These are phyloP conservation scores for Pluvialis apricaria DNA, from an alignment of 2,113 vertebrate species.

Conservation along the genomic window DNA sequence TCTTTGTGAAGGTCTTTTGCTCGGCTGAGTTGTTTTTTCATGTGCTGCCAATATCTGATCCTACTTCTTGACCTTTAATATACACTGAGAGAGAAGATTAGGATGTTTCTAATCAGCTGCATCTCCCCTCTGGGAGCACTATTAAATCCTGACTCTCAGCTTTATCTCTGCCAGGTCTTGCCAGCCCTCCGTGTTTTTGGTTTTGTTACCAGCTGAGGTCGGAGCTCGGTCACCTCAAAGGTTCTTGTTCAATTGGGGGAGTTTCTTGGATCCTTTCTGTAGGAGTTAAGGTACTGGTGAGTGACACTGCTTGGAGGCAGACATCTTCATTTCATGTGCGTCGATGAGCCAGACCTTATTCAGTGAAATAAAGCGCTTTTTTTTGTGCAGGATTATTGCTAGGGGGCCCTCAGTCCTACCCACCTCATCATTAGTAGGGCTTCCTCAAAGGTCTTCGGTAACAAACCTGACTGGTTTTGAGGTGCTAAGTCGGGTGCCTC, in stretches of 20 bases:
- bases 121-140: conserved; percentile 51
- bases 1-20: conserved; percentile 38
- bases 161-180: conserved; percentile 34
- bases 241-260: conserved; percentile 1
- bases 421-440: not conserved
- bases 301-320: not conserved
- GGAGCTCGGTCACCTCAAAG: conserved; percentile 34
- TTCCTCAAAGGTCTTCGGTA: not conserved
- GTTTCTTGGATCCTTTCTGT: conserved; percentile 28
- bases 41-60: conserved; percentile 55
- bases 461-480: not conserved
- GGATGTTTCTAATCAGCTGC: conserved; percentile 53
- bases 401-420: not conserved
- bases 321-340: not conserved
- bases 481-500: not conserved
- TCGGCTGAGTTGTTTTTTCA: conserved; percentile 14
- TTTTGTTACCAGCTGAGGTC: conserved; percentile 40
- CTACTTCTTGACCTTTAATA: conserved; percentile 55
- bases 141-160: conserved; percentile 20
- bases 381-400: not conserved
- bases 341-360: not conserved
- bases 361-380: not conserved
- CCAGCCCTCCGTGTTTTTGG: conserved; percentile 27
- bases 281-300: not conserved
- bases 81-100: conserved; percentile 21